Evolutionary conservation across 2,113 vertebrate species (phyloP).

Genomic region (Salvelinus alpinus): DNA sequence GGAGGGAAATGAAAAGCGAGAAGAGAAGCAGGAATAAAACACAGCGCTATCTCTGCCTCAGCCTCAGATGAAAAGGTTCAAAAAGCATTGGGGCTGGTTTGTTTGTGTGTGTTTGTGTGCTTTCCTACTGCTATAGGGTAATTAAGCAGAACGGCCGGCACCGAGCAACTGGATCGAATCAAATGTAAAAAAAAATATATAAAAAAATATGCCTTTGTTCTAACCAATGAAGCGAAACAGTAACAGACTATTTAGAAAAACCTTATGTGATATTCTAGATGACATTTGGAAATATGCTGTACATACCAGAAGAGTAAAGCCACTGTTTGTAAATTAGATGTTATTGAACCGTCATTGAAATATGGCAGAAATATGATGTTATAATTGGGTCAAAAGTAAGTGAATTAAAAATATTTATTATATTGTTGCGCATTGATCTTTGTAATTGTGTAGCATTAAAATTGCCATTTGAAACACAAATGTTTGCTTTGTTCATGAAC

Average conservation of each 20-base stretch:
- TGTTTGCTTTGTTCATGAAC: conserved; percentile 62
- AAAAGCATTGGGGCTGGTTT: conserved; percentile 48
- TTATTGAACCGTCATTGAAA: conserved; percentile 38
- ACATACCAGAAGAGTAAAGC: background rate
- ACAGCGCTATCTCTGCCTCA: conserved; percentile 51
- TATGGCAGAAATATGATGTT: conserved; percentile 20
- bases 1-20: conserved; percentile 52
- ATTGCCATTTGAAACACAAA: conserved; percentile 61
- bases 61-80: conserved; percentile 64
- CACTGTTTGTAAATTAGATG: conserved; percentile 40
- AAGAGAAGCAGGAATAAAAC: conserved; percentile 39
- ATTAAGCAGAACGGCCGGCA: conserved; percentile 56
- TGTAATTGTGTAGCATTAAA: conserved; percentile 40
- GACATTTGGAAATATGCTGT: background rate
- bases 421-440: conserved; percentile 48
- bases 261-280: conserved; percentile 25
- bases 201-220: conserved; percentile 25
- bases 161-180: conserved; percentile 42
- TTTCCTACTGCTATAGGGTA: conserved; percentile 46
- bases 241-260: conserved; percentile 25
- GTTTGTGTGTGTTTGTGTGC: conserved; percentile 24
- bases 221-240: conserved; percentile 28
- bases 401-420: conserved; percentile 43
- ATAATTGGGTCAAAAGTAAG: conserved; percentile 34
- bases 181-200: conserved; percentile 31